These are phyloP conservation scores for Pygmarrhopalites habei DNA, from an alignment of 1,140 invertebrate genomes.

Conservation along the genomic window DNA sequence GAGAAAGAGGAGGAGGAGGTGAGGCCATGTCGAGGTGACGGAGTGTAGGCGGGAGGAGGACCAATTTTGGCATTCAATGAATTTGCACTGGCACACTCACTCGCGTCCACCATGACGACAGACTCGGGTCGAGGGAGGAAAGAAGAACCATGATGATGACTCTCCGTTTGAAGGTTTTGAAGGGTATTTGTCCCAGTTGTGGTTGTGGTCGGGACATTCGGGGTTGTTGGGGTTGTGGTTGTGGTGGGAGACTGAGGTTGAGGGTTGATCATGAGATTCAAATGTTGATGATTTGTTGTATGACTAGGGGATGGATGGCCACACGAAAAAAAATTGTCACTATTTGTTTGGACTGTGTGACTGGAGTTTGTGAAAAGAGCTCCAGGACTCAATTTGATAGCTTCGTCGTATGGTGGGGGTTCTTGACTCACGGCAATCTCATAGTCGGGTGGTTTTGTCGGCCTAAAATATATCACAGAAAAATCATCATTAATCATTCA, in stretches of 20 bases:
- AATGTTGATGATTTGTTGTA: neutral
- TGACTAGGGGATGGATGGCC: slow-evolving; percentile 13
- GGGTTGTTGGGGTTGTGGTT: neutral
- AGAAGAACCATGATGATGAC: neutral
- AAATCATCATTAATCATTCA: no score
- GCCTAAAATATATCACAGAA: no score
- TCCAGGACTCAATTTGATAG: slow-evolving; percentile 59
- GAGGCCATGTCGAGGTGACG: neutral
- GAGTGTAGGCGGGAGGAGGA: slow-evolving; percentile 8
- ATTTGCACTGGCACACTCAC: neutral
- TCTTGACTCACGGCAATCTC: slow-evolving; percentile 56
- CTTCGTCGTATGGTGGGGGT: slow-evolving; percentile 62
- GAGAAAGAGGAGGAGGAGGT: neutral
- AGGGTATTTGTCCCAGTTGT: neutral
- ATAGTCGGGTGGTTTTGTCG: slow-evolving; percentile 60
- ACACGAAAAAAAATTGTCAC: slow-evolving; percentile 3
- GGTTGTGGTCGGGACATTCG: neutral
- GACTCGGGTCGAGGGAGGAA: neutral
- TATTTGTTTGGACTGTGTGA: neutral
- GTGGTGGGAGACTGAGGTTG: neutral
- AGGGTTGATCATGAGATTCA: neutral
- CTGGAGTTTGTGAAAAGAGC: slow-evolving; percentile 10
- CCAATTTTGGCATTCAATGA: neutral
- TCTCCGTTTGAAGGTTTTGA: neutral
- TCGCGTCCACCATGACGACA: slow-evolving; percentile 7